A percentile compares a stretch with the other conserved stretches of the same genome.
Evolutionary conservation across 2,888 invertebrate species (phyloP).

Genomic region (Tricholauxania praeusta): DNA sequence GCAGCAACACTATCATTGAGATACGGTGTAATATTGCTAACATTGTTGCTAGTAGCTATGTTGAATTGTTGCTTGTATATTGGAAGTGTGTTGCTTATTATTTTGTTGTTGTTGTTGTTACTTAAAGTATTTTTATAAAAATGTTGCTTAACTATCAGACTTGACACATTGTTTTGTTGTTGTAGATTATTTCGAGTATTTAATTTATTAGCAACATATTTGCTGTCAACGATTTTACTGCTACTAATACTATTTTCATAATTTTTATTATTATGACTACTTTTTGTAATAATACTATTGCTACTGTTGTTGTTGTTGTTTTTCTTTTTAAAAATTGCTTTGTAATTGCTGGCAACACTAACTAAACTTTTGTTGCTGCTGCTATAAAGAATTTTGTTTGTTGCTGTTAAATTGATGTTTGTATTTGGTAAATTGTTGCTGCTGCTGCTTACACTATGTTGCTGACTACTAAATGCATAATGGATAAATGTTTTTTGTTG

Average conservation of each 20-base stretch:
- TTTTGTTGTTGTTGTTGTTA: not conserved
- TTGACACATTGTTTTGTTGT: not conserved
- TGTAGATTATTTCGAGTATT: not conserved
- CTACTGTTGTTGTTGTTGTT: not conserved
- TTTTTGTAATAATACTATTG: not conserved
- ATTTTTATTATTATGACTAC: not conserved
- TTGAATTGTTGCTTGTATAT: no score
- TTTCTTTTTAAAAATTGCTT: not conserved
- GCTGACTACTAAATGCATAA: not conserved
- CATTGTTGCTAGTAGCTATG: no score
- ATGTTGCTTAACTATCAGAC: conserved; percentile 6
- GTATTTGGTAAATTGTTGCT: not conserved
- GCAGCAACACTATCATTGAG: not conserved
- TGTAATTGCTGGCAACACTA: no score
- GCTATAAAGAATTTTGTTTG: no score
- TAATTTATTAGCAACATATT: not conserved
- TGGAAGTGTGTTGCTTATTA: no score
- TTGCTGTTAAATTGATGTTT: no score
- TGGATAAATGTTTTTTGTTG: no score
- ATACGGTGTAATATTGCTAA: no score
- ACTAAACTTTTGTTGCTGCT: no score
- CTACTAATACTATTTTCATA: not conserved
- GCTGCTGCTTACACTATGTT: not conserved
- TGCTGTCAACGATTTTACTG: not conserved
- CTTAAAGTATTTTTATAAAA: not conserved